A percentile compares a stretch with the other conserved stretches of the same genome.
Conservation (phyloP, 23 tunicate species). For the Phallusia fumigata region DNA sequence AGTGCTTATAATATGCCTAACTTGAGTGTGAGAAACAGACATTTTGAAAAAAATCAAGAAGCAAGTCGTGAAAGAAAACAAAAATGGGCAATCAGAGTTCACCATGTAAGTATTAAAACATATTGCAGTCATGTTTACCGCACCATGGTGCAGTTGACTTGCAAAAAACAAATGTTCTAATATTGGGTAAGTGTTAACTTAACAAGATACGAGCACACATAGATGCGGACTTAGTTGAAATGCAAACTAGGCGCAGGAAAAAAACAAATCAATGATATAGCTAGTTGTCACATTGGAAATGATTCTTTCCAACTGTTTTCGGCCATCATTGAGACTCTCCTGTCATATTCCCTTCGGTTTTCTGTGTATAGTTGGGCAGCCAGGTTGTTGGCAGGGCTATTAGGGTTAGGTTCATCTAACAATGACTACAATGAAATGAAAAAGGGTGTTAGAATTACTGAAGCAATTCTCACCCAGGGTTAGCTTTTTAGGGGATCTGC, state of each 20-base stretch:
- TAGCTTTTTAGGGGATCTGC: too few species aligned
- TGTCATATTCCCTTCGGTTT: slow-evolving; percentile 95
- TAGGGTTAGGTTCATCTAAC: slow-evolving; percentile 98
- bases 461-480: too few species aligned
- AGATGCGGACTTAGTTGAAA: not conserved
- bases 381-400: slow-evolving; percentile 97
- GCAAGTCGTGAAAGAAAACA: not conserved
- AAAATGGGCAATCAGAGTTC: slow-evolving; percentile 6
- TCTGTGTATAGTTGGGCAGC: slow-evolving; percentile 95
- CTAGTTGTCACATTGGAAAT: not conserved
- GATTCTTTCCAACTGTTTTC: slow-evolving; percentile 91
- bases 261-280: not conserved
- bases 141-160: not conserved
- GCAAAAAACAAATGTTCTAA: slow-evolving; percentile 1
- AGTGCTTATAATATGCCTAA: too few species aligned
- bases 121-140: not conserved
- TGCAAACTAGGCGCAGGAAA: not conserved
- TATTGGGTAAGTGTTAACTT: not conserved
- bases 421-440: slow-evolving; percentile 63
- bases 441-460: not conserved
- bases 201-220: not conserved
- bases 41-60: not conserved
- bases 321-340: slow-evolving; percentile 70
- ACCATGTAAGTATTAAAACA: slow-evolving; percentile 1
- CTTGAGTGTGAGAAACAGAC: too few species aligned